A percentile compares a stretch with the other conserved stretches of the same genome.
Conservation (phyloP, 2,113 vertebrate species). For the Platycercus adscitus region DNA sequence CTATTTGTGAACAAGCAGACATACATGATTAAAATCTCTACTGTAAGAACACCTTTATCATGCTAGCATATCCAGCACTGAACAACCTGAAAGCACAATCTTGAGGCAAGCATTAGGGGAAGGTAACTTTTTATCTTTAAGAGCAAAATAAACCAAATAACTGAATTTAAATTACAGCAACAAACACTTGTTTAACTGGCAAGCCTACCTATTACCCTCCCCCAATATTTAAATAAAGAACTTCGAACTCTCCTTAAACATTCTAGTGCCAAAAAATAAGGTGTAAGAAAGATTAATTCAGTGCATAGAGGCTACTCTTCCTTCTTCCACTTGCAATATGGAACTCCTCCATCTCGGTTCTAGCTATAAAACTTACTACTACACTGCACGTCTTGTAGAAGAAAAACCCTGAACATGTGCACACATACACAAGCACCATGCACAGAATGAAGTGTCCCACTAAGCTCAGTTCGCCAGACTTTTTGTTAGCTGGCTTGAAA, state of each 20-base stretch:
- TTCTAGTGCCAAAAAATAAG: background rate
- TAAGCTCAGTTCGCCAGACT: slow-evolving; percentile 68
- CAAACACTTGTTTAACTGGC: background rate
- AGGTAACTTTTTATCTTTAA: background rate
- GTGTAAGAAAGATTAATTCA: background rate
- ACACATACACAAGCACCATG: slow-evolving; percentile 9
- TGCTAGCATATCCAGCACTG: background rate
- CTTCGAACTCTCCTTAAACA: background rate
- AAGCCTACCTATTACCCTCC: background rate
- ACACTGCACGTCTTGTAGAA: background rate
- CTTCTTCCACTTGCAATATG: background rate
- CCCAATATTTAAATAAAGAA: background rate
- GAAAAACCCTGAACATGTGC: background rate
- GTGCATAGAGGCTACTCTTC: background rate
- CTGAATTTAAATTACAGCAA: background rate
- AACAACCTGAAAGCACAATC: background rate
- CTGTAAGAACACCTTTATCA: background rate
- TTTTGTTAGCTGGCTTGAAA: slow-evolving; percentile 76
- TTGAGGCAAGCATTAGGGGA: background rate
- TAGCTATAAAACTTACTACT: slow-evolving; percentile 21
- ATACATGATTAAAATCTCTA: slow-evolving; percentile 6
- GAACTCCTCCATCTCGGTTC: background rate
- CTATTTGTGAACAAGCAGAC: background rate
- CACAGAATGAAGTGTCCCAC: slow-evolving; percentile 55
- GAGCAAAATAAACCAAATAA: background rate